phyloP scores from a whole-genome alignment of 2,797 vertebrate genomes.

The Merluccius polli region DNA sequence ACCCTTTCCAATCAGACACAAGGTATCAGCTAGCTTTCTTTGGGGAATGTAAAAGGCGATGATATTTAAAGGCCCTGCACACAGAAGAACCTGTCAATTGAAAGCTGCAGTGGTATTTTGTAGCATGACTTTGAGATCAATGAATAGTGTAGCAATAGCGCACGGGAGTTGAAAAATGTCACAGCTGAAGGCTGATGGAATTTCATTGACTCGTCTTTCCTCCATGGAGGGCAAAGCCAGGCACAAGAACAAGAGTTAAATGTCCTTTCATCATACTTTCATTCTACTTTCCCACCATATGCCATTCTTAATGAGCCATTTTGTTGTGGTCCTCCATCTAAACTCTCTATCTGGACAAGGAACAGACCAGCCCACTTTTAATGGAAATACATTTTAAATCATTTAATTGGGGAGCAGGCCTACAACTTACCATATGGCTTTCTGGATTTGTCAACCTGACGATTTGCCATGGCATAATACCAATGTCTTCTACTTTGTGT shows the following conservation, averaged over 20 bases:
- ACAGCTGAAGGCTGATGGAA: slow-evolving; percentile 35
- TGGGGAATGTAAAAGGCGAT: slow-evolving; percentile 4
- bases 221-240: slow-evolving; percentile 15
- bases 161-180: slow-evolving; percentile 36
- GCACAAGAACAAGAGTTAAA: slow-evolving; percentile 10
- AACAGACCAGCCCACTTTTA: not conserved
- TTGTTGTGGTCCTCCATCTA: not conserved
- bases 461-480: too few relatives aligned
- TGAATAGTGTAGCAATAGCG: slow-evolving; percentile 29
- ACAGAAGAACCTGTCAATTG: slow-evolving; percentile 18
- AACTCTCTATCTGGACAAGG: not conserved
- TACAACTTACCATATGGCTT: not conserved
- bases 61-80: slow-evolving; percentile 33
- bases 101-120: slow-evolving; percentile 24
- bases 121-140: slow-evolving; percentile 35
- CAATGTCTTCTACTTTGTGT: too few relatives aligned
- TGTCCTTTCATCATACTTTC: not conserved
- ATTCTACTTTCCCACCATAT: not conserved
- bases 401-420: not conserved
- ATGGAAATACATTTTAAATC: not conserved
- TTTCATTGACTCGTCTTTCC: slow-evolving; percentile 40
- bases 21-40: slow-evolving; percentile 9
- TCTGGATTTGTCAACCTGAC: too few relatives aligned
- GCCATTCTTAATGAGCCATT: not conserved
- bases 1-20: slow-evolving; percentile 1